Evolutionary conservation across 2,113 vertebrate species (phyloP), one percentile per base, ranked within the genome.

Genomic region (Neodon shergylaensis): DNA sequence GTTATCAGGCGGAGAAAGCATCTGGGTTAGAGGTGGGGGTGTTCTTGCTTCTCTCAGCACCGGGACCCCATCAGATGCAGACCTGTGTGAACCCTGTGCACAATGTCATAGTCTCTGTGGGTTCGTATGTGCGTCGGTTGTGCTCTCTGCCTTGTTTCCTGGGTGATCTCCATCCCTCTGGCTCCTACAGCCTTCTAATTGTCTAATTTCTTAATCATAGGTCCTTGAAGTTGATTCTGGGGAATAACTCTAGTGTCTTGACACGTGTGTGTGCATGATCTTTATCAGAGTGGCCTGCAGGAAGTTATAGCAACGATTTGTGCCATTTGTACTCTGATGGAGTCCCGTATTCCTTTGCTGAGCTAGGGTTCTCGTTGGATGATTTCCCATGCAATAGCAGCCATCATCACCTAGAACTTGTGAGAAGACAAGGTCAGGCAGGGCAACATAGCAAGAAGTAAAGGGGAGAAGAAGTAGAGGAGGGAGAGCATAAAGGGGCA

Each of bases 141-240:
- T 58, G 3, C 78, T 76, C 5, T 28, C 6, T 39, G 81, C 54
- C n/a, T n/a, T 58, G 42, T 78, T 49, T 78, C 44, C 14, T 33
- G 33, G 26, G 42, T 78, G 42, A 31, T 14, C 44, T 78, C 76
- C 78, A 22, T 79, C 49, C 31, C 22, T 61, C 54, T 39, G 49
- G 17, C 26, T 83, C 49, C 36, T 79, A 10, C 16, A 77, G 17
- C 1, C 13, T 49, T 33, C 47, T 68, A 33, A 7, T 11, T 86
- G 58, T 94, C 73, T 85, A 65, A 90, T 96, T 94, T 95, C 74
- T 74, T 7, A 94, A 61, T 42, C 73, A 44, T 85, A 83, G 7
- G 58, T 91, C 42, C 42, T 49, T 66, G 52, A 95, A 88, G 65
- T 96, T 90, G 72, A 92, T 92, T 92, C 63, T 82, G 47, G 31